Base-by-base conservation (phyloP, 2,797 vertebrate species). In the Poecilia velifera region DNA sequence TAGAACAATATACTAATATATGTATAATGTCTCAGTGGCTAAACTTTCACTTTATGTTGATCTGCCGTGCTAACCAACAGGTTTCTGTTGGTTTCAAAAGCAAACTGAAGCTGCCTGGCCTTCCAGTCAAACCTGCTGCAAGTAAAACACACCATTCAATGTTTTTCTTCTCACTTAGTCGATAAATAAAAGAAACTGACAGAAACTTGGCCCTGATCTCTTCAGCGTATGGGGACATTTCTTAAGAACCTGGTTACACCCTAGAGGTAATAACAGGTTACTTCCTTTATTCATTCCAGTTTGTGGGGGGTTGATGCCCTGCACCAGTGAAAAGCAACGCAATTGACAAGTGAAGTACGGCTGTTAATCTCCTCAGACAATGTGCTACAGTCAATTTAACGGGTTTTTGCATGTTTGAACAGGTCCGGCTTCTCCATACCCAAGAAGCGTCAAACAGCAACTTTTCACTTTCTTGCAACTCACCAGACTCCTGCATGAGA, bases 401-500 rank as follows among this genome's bases (percentile, higher is more conserved):
- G 9, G 28, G 22, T 51, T n/a, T n/a, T 4, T 51, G 49, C 49
- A 0, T 53, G 51, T 53, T 53, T 62, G 41, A 13, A 45, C 28
- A 41, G 6, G 45, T 53, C 51, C 0, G 7, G 20, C 22, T 53
- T 53, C 20, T 16, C 14, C 46, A 47, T 47, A 16, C 14, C 46
- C 46, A 16, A 14, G 16, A 68, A 41, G 16, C 0, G 14, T 55
- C 9, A 53, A 74, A 18, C 7, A 0, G 18, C 3, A 28, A 43
- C 6, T 9, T 41, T 46, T 75, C 1, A 43, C 25, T 70, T 39
- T 49, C 46, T 34, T 13, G 3, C 5, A 28, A 94, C 97, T 87
- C 95, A 99, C 98, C 98, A 53, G 98, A 99, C 91, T 99, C 98
- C 90, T 99, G 98, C 98, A 99, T 99, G 66, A 99, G 96, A 62